Evolutionary conservation across 2,113 vertebrate genomes (phyloP), one percentile per base, ranked within the genome.

Genomic region (Axis porcinus): DNA sequence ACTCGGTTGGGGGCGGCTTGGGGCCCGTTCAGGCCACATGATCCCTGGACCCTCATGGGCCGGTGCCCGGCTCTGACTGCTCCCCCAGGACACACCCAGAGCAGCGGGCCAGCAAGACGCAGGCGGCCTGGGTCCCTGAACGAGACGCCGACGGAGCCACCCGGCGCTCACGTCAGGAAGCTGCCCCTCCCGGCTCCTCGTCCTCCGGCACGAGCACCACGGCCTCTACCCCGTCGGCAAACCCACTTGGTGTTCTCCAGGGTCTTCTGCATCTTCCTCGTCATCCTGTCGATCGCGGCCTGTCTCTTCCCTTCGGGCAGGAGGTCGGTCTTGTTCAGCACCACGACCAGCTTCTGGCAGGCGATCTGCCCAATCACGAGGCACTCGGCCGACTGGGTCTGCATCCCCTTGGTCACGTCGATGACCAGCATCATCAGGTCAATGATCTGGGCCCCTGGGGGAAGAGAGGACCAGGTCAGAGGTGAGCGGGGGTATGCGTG

Each of bases 361-460:
- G 99, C 99, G 33, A 99, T 99, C 96, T 99, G 99, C 89, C 99
- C 99, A 14, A 99, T 99, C 86, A 99, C 99, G 91, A 99, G 99
- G 98, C 99, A 99, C 97, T 99, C 99, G 1, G 99, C 99, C 30
- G 99, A 99, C 99, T 99, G 99, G 0, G 99, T 99, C 99, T 99
- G 99, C 98, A 99, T 99, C 2, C 99, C 99, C 98, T 99, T 99
- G 96, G 99, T 99, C 98, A 99, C 99, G 0, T 99, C 99, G 67
- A 99, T 99, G 96, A 99, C 99, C 93, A 99, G 98, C 99, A 99
- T 99, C 99, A 99, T 99, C 98, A 99, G 98, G 97, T 99, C 99
- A 36, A 99, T 99, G 97, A 99, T 99, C 98, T 99, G 99, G 84
- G 99, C 99, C 98, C 99, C 99, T 99, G 90, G 10, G 30, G 76